Percentiles rank a stretch among this genome's conserved stretches.
Conservation (phyloP, 1,140 invertebrate species). For the Neodiprion virginianus region DNA sequence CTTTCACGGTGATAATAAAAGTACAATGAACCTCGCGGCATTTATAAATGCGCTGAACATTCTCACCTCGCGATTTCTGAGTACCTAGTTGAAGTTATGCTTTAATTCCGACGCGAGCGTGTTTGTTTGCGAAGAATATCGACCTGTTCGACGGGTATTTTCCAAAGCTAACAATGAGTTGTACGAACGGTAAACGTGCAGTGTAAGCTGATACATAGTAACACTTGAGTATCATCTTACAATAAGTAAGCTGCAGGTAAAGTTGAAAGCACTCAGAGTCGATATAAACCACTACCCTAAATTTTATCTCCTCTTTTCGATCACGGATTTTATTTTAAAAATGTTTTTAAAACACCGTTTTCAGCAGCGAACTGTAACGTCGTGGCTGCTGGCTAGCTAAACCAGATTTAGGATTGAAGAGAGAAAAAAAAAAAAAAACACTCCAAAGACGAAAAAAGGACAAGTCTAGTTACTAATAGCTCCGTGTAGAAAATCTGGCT, state of each 20-base stretch:
- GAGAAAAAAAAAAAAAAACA: background rate
- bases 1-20: too few relatives aligned
- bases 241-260: background rate
- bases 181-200: background rate
- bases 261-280: background rate
- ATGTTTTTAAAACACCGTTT: too few relatives aligned
- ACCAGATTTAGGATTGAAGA: too few relatives aligned
- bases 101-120: too few relatives aligned
- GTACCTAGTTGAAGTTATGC: too few relatives aligned
- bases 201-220: background rate
- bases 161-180: background rate
- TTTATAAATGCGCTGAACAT: too few relatives aligned
- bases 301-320: background rate
- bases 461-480: too few relatives aligned
- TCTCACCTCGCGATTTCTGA: too few relatives aligned
- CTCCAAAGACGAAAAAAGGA: background rate
- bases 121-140: background rate
- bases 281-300: background rate
- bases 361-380: too few relatives aligned
- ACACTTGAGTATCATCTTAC: constrained; percentile 1
- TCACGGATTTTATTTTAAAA: background rate
- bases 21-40: too few relatives aligned
- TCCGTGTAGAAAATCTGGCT: too few relatives aligned
- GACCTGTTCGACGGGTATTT: background rate
- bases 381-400: too few relatives aligned